Percentiles rank a stretch among this genome's conserved stretches.
Evolutionary conservation across 2,113 vertebrate species (phyloP).

Genomic region (Rhea americana): DNA sequence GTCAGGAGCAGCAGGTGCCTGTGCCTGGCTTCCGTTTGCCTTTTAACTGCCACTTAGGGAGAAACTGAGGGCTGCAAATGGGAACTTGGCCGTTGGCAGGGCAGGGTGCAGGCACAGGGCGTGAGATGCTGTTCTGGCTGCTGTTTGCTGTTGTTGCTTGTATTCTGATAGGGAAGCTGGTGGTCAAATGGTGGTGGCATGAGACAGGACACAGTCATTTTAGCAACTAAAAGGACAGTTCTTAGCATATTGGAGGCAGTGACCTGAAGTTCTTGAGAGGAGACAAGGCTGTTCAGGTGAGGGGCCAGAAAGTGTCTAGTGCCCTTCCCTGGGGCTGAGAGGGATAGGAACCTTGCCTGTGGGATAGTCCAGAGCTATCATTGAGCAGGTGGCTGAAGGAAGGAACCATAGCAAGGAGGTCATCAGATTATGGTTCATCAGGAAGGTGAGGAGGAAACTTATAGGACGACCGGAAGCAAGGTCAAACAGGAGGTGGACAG

Average conservation of each 20-base stretch:
- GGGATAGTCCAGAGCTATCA: too few species aligned
- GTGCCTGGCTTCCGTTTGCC: background rate
- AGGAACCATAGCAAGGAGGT: too few species aligned
- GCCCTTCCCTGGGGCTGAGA: too few species aligned
- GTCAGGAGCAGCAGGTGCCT: background rate
- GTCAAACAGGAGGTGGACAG: too few species aligned
- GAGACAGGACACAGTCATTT: background rate
- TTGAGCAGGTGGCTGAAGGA: too few species aligned
- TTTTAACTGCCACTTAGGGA: background rate
- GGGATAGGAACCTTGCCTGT: too few species aligned
- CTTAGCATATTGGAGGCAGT: background rate
- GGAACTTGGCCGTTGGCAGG: background rate
- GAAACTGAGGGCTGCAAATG: background rate
- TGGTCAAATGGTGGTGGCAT: background rate
- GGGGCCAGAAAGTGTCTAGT: background rate
- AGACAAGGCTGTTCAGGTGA: background rate
- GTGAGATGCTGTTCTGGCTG: background rate
- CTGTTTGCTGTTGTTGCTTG: background rate
- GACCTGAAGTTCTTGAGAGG: accelerated
- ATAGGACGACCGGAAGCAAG: too few species aligned
- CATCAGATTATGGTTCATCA: too few species aligned
- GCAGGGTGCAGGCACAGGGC: background rate
- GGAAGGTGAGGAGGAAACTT: too few species aligned
- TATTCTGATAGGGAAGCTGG: background rate
- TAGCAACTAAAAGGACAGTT: background rate